Percentiles rank a stretch among this genome's conserved stretches.
Evolutionary conservation across 23 tunicate genomes (phyloP).

Genomic region (Aplidium turbinatum): DNA sequence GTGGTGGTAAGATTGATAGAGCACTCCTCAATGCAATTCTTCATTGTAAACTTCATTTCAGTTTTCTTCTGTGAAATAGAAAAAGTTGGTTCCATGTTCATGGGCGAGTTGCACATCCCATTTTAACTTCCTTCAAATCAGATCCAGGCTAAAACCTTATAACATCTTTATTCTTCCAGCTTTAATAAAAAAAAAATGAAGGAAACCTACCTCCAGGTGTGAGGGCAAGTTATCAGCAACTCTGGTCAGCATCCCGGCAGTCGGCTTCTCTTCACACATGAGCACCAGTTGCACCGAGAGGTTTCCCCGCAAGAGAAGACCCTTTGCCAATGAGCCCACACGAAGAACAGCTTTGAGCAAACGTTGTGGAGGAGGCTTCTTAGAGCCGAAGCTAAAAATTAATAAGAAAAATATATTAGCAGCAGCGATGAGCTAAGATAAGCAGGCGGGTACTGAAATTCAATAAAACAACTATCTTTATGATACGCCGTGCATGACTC

Average conservation of each 20-base stretch:
- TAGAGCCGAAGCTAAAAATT: constrained; percentile 5
- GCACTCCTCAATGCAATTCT: constrained; percentile 9
- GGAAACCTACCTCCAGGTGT: constrained; percentile 31
- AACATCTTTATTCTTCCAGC: too few species aligned
- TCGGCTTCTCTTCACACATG: constrained; percentile 81
- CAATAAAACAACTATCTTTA: background rate
- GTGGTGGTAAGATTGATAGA: constrained; percentile 9
- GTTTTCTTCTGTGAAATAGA: constrained; percentile 12
- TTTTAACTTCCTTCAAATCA: too few species aligned
- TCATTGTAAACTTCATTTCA: constrained; percentile 17
- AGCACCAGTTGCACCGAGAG: constrained; percentile 72
- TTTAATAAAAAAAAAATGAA: too few species aligned
- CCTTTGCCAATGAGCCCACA: constrained; percentile 88
- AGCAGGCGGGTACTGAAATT: background rate
- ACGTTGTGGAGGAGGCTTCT: constrained; percentile 38
- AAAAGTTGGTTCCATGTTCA: too few species aligned
- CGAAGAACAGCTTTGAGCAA: constrained; percentile 73
- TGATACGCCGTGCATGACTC: too few species aligned
- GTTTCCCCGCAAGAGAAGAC: constrained; percentile 76
- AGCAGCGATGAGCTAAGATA: too few species aligned
- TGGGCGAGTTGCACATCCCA: too few species aligned
- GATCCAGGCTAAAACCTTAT: too few species aligned
- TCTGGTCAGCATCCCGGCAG: constrained; percentile 51
- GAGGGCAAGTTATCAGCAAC: constrained; percentile 55
- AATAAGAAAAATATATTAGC: background rate